A percentile compares a stretch with the other conserved stretches of the same genome.
These are phyloP conservation scores for Cossypha caffra DNA, from an alignment of 2,797 vertebrate genomes.

Conservation along the genomic window DNA sequence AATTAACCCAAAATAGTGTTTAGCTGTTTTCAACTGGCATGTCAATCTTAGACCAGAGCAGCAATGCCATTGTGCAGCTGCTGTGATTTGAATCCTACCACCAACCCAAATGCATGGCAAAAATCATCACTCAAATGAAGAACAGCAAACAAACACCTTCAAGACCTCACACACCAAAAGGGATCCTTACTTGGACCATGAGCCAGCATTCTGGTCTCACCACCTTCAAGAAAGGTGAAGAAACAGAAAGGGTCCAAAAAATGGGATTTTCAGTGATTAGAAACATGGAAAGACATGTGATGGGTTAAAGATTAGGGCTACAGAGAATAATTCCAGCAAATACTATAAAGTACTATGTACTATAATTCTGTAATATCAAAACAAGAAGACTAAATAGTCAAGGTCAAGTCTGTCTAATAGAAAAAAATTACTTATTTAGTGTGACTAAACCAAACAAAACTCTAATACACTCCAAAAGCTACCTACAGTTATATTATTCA, in stretches of 20 bases:
- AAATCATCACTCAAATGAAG: not conserved
- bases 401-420: not conserved
- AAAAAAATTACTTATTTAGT: not conserved
- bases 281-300: not conserved
- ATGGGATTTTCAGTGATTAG: not conserved
- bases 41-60: not conserved
- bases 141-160: not conserved
- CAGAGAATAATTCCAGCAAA: not conserved
- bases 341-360: not conserved
- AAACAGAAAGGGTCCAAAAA: slow-evolving; percentile 8
- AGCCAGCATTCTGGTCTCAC: not conserved
- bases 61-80: not conserved
- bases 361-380: not conserved
- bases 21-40: not conserved
- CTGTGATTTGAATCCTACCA: not conserved
- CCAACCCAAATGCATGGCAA: not conserved
- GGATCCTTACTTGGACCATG: not conserved
- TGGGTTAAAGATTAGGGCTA: not conserved
- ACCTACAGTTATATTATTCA: not conserved
- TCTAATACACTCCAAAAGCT: not conserved
- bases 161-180: not conserved
- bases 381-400: not conserved
- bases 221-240: not conserved
- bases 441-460: not conserved
- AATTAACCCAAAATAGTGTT: not conserved